Evolutionary conservation across 2,888 invertebrate species (phyloP).

Genomic region (Brassicogethes aeneus): DNA sequence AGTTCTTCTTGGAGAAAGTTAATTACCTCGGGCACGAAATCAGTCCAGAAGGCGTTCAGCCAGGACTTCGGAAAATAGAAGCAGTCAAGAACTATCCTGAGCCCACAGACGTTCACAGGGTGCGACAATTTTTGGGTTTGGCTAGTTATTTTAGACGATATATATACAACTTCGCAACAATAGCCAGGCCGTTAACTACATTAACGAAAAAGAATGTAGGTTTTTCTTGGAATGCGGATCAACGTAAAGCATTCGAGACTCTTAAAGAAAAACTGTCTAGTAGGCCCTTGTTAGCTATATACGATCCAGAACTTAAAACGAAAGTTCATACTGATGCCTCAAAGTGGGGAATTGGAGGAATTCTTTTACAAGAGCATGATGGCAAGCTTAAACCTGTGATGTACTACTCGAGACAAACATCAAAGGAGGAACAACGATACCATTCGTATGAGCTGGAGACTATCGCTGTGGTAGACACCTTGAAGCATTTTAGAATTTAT

Average conservation of each 20-base stretch:
- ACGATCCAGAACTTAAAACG: conserved; percentile 17
- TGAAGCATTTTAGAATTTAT: conserved; percentile 30
- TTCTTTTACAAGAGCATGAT: too few species aligned
- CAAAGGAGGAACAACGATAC: conserved; percentile 26
- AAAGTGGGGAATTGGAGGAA: conserved; percentile 20
- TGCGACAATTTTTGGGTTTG: conserved; percentile 23
- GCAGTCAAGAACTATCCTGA: conserved; percentile 20
- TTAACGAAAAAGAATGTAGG: conserved; percentile 13
- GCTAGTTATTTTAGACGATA: conserved; percentile 24
- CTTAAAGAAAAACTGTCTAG: conserved; percentile 8
- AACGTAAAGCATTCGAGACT: conserved; percentile 13
- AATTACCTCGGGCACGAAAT: conserved; percentile 16
- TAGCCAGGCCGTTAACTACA: conserved; percentile 21
- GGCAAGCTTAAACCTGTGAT: conserved; percentile 23
- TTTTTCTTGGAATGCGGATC: too few species aligned
- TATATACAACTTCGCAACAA: conserved; percentile 19
- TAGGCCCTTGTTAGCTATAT: conserved; percentile 16
- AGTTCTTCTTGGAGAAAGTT: too few species aligned
- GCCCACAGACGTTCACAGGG: conserved; percentile 19
- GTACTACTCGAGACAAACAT: conserved; percentile 29
- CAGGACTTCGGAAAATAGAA: conserved; percentile 20
- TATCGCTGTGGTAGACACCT: conserved; percentile 28
- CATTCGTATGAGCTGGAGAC: conserved; percentile 32
- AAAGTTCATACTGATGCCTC: conserved; percentile 27
- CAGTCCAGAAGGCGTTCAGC: conserved; percentile 12